Conservation (phyloP, 2,888 invertebrate species). For the Tetranychus truncatus region DNA sequence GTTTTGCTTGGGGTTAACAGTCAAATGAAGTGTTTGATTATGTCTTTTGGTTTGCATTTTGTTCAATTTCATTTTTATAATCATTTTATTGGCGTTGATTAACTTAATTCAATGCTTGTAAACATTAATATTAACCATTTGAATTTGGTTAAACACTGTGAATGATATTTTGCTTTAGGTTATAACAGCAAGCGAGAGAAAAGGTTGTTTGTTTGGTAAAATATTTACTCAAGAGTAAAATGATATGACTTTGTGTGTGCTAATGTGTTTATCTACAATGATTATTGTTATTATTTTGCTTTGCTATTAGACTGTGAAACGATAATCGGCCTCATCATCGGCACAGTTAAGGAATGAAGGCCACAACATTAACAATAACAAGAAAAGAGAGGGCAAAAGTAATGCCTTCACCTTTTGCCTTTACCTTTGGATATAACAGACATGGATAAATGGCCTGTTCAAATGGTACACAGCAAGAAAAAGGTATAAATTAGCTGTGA, state of each 20-base stretch:
- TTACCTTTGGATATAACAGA: not conserved
- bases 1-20: no score
- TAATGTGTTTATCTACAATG: not conserved
- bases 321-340: not conserved
- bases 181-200: no score
- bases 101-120: no score
- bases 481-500: not conserved
- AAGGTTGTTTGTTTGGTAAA: not conserved
- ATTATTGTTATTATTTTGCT: not conserved
- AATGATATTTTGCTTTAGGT: no score
- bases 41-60: no score
- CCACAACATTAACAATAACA: no score
- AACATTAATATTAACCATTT: no score
- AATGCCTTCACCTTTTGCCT: not conserved
- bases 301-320: not conserved
- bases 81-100: no score
- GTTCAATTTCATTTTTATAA: no score
- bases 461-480: not conserved
- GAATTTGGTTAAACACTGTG: no score
- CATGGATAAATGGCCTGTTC: not conserved
- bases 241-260: not conserved
- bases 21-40: no score
- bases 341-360: not conserved
- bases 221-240: not conserved
- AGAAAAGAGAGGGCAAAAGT: no score